Conservation (phyloP, 2,113 vertebrate species). For the Xenopus borealis region DNA sequence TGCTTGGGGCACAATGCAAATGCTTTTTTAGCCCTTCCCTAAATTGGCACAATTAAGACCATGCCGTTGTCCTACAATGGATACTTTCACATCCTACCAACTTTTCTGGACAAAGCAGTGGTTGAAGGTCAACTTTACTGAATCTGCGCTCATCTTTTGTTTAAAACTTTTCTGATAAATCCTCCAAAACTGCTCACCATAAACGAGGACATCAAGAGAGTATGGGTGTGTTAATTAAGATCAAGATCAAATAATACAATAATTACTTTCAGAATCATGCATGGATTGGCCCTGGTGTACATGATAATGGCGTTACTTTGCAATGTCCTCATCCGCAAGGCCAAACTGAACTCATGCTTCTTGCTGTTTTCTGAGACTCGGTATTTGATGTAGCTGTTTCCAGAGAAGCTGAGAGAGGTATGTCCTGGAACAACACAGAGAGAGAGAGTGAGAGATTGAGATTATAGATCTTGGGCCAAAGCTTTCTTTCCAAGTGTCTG, state of each 20-base stretch:
- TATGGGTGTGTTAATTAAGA: too few species aligned
- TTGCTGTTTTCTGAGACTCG: conserved; percentile 80
- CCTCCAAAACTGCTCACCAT: too few species aligned
- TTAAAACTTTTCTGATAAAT: too few species aligned
- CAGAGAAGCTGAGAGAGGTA: conserved; percentile 92
- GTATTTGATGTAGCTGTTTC: conserved; percentile 97
- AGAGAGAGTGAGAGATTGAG: too few species aligned
- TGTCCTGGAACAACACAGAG: conserved; percentile 77
- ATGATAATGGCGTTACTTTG: conserved; percentile 92
- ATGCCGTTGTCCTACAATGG: too few species aligned
- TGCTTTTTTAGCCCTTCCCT: not conserved
- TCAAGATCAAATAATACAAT: not conserved
- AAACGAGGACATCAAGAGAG: too few species aligned
- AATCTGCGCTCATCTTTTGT: too few species aligned
- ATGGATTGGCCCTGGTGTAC: conserved; percentile 87
- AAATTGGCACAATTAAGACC: too few species aligned
- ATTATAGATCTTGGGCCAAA: conserved; percentile 27
- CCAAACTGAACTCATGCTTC: conserved; percentile 83
- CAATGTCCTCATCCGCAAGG: conserved; percentile 87
- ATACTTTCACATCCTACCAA: too few species aligned
- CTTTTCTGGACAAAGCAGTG: too few species aligned
- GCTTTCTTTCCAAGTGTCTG: not conserved
- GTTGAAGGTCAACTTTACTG: too few species aligned
- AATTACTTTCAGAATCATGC: conserved; percentile 88
- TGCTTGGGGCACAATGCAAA: too few species aligned